Evolutionary conservation across 30 jellyfish, hydroid and myxozoan species (phyloP).

Genomic region (Turritopsis rubra): DNA sequence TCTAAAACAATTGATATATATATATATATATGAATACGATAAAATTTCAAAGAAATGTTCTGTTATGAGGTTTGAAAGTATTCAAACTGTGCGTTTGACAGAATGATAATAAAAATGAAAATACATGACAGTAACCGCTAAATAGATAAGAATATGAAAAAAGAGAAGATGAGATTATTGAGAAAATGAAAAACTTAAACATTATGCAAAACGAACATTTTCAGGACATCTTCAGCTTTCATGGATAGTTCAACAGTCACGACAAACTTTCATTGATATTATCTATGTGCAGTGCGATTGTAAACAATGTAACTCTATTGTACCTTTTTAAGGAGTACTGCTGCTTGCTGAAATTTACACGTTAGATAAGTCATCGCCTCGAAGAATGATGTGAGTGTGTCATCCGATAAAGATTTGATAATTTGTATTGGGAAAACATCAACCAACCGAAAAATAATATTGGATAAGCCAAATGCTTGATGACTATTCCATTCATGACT

Average conservation of each 20-base stretch:
- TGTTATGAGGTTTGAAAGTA: too few species aligned
- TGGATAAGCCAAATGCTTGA: conserved; percentile 77
- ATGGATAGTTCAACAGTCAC: too few species aligned
- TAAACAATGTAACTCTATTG: neutral
- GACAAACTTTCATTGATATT: too few species aligned
- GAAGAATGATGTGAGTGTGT: conserved; percentile 35
- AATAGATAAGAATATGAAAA: too few species aligned
- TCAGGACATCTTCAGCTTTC: too few species aligned
- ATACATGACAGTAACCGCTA: too few species aligned
- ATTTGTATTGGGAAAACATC: conserved; percentile 76
- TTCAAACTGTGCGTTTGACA: too few species aligned
- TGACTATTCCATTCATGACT: conserved; percentile 73
- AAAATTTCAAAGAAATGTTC: neutral
- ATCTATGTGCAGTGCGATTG: too few species aligned
- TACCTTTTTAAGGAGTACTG: conserved; percentile 21
- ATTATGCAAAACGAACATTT: too few species aligned
- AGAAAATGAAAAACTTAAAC: too few species aligned
- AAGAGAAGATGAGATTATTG: too few species aligned
- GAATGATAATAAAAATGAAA: too few species aligned
- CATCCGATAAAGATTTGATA: conserved; percentile 43
- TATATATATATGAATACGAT: neutral
- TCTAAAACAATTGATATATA: conserved; percentile 26
- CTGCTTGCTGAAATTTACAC: conserved; percentile 53
- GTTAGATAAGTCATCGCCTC: conserved; percentile 53
- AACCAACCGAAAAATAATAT: conserved; percentile 56